These are phyloP conservation scores for Dioctria linearis DNA, from an alignment of 2,888 invertebrate species.

Conservation along the genomic window DNA sequence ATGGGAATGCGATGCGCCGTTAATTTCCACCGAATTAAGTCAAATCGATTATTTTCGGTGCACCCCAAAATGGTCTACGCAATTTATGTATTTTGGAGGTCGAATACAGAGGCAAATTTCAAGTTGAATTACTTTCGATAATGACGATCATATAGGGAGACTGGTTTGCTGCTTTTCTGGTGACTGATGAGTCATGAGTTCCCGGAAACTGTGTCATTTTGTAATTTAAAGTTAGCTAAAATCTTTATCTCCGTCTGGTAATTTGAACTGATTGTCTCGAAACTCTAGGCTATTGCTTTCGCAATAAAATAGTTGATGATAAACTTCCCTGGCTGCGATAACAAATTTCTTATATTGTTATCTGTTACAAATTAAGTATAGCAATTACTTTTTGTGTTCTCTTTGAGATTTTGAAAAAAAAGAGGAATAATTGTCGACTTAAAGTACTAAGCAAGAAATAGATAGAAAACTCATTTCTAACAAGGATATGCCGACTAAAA, in stretches of 20 bases:
- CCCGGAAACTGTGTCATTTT: conserved; percentile 14
- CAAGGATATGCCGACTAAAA: too few relatives aligned
- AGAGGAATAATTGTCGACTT: too few relatives aligned
- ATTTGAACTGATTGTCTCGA: conserved; percentile 56
- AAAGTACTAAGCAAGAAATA: too few relatives aligned
- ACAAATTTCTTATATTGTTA: too few relatives aligned
- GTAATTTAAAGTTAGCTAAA: conserved; percentile 23
- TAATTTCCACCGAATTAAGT: conserved; percentile 48
- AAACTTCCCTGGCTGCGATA: too few relatives aligned
- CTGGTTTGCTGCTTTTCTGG: background rate
- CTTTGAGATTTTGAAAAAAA: too few relatives aligned
- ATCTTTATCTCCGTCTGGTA: conserved; percentile 54
- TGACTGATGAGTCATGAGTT: background rate
- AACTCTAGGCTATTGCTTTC: too few relatives aligned
- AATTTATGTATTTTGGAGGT: conserved; percentile 42
- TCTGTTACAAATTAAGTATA: too few relatives aligned
- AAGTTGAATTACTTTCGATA: conserved; percentile 34
- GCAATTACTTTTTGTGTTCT: too few relatives aligned
- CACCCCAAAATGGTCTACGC: conserved; percentile 1
- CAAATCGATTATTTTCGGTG: conserved; percentile 42
- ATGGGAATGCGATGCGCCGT: background rate
- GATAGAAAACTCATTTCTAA: too few relatives aligned
- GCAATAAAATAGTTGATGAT: too few relatives aligned
- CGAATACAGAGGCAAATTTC: conserved; percentile 29
- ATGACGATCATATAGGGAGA: conserved; percentile 1